phyloP scores from a whole-genome alignment of 2,113 vertebrate genomes.

The Saccopteryx bilineata region DNA sequence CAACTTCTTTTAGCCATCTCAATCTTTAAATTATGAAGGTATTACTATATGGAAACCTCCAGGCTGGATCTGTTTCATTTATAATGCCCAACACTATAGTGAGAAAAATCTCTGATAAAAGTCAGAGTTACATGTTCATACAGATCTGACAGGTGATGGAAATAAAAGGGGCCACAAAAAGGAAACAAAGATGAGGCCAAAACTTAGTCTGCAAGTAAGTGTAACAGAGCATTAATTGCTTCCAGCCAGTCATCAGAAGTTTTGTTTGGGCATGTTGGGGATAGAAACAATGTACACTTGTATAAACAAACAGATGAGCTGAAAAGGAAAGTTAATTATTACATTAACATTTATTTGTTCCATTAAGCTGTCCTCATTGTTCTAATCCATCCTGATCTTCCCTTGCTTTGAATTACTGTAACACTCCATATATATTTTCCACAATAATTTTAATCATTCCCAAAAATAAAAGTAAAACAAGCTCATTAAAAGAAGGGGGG shows the following conservation, averaged over 20 bases:
- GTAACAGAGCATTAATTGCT: slow-evolving; percentile 57
- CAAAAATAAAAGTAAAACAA: slow-evolving; percentile 46
- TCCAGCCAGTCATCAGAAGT: slow-evolving; percentile 33
- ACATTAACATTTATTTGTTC: slow-evolving; percentile 68
- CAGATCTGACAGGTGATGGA: slow-evolving; percentile 41
- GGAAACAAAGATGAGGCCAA: slow-evolving; percentile 62
- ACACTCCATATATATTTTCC: slow-evolving; percentile 2
- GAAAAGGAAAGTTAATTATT: slow-evolving; percentile 71
- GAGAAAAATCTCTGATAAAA: slow-evolving; percentile 31
- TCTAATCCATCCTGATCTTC: slow-evolving; percentile 43
- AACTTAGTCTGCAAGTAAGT: slow-evolving; percentile 61
- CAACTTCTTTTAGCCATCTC: slow-evolving; percentile 17
- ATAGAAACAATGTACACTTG: slow-evolving; percentile 35
- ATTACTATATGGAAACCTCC: neutral
- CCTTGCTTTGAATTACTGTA: slow-evolving; percentile 26
- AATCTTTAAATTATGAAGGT: slow-evolving; percentile 34
- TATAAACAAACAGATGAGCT: slow-evolving; percentile 69
- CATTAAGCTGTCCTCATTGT: slow-evolving; percentile 63
- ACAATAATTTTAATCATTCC: slow-evolving; percentile 52
- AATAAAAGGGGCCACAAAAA: slow-evolving; percentile 50
- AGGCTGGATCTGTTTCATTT: slow-evolving; percentile 51
- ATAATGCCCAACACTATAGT: neutral
- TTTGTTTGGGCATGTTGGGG: slow-evolving; percentile 45
- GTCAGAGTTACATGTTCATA: slow-evolving; percentile 52
- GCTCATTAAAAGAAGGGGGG: neutral